Evolutionary conservation across 2,888 invertebrate genomes (phyloP).

Genomic region (Cyaniris semiargus): DNA sequence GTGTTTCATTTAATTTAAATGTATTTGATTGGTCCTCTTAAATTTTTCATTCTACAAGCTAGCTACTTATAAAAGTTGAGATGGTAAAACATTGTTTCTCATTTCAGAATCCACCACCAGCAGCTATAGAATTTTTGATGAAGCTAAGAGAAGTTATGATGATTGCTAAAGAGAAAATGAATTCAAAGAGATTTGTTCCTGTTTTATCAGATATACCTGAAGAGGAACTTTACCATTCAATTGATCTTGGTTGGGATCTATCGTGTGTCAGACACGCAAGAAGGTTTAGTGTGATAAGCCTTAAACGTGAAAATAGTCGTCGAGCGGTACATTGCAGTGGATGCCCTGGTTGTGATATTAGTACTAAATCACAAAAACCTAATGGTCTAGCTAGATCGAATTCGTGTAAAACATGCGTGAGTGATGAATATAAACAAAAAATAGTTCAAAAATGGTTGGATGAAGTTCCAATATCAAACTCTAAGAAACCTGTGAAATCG

Average conservation of each 20-base stretch:
- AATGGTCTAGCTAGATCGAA: constrained; percentile 66
- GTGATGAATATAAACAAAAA: constrained; percentile 85
- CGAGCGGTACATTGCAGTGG: constrained; percentile 81
- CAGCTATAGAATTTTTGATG: constrained; percentile 92
- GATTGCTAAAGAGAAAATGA: constrained; percentile 93
- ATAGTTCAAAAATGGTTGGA: constrained; percentile 90
- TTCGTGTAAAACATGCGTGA: constrained; percentile 80
- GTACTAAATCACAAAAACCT: constrained; percentile 53
- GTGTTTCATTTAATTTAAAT: constrained; percentile 40
- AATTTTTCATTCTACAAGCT: too few species aligned
- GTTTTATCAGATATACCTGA: constrained; percentile 89
- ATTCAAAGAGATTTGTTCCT: constrained; percentile 88
- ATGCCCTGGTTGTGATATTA: constrained; percentile 84
- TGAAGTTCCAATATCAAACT: constrained; percentile 79
- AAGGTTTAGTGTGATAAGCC: constrained; percentile 78
- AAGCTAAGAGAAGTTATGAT: constrained; percentile 95
- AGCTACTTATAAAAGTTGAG: neutral
- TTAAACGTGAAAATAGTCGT: constrained; percentile 82
- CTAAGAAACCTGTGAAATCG: constrained; percentile 57
- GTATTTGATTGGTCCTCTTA: neutral
- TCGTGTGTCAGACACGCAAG: constrained; percentile 76
- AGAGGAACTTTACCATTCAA: constrained; percentile 81
- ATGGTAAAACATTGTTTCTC: neutral
- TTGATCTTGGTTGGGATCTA: constrained; percentile 76
- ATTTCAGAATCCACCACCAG: constrained; percentile 91